Conservation (phyloP, 1,140 invertebrate species). For the Cydia pomonella region DNA sequence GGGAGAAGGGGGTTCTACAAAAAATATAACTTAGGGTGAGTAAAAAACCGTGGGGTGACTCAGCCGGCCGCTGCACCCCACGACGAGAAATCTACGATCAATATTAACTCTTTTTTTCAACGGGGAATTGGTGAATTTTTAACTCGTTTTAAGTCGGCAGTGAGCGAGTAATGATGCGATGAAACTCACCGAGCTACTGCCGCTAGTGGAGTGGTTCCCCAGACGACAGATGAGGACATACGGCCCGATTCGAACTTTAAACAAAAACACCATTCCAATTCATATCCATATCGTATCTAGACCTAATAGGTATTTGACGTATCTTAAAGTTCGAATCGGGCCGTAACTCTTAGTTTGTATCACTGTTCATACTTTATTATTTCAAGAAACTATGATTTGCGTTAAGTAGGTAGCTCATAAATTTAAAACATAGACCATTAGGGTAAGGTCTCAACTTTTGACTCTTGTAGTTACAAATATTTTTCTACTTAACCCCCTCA, state of each 20-base stretch:
- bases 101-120: slow-evolving; percentile 82
- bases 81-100: slow-evolving; percentile 81
- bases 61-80: slow-evolving; percentile 79
- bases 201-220: neutral
- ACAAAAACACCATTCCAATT: too few relatives aligned
- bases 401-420: too few relatives aligned
- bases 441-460: too few relatives aligned
- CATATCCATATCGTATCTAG: too few relatives aligned
- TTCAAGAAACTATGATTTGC: too few relatives aligned
- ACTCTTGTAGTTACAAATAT: too few relatives aligned
- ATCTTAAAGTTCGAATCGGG: too few relatives aligned
- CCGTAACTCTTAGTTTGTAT: neutral
- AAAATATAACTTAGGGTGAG: slow-evolving; percentile 82
- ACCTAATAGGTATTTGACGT: too few relatives aligned
- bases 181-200: slow-evolving; percentile 1
- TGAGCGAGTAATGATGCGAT: slow-evolving; percentile 19
- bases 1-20: slow-evolving; percentile 75
- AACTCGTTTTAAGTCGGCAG: slow-evolving; percentile 64
- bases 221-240: neutral
- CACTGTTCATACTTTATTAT: neutral
- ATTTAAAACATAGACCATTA: too few relatives aligned
- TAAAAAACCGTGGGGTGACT: slow-evolving; percentile 81
- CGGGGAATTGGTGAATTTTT: slow-evolving; percentile 76
- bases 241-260: too few relatives aligned
- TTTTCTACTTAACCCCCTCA: too few relatives aligned